These are phyloP conservation scores for Dendrocincla fuliginosa DNA, from an alignment of 2,797 vertebrate genomes.

Conservation along the genomic window DNA sequence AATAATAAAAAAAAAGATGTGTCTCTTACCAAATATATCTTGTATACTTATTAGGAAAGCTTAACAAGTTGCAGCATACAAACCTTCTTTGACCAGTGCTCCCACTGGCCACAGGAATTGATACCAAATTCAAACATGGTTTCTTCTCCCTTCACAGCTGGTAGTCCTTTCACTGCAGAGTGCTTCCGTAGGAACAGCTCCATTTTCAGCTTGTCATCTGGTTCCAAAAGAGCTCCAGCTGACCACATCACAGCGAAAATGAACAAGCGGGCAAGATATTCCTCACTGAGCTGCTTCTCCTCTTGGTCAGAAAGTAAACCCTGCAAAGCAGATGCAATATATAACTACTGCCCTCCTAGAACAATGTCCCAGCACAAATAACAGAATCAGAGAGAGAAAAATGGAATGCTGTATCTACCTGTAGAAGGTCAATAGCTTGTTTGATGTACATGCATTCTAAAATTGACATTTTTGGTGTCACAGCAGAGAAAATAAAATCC, in stretches of 20 bases:
- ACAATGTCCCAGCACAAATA: neutral
- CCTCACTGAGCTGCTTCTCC: conserved; percentile 74
- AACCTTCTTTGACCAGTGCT: conserved; percentile 85
- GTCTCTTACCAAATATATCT: neutral
- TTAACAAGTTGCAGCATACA: neutral
- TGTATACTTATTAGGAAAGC: neutral
- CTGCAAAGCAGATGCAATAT: conserved; percentile 56
- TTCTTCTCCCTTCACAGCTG: conserved; percentile 74
- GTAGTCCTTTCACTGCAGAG: conserved; percentile 77
- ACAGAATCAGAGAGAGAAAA: neutral
- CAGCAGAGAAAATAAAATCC: conserved; percentile 82
- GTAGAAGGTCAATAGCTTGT: conserved; percentile 85
- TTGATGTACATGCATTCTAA: conserved; percentile 89
- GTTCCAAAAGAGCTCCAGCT: conserved; percentile 83
- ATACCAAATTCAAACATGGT: conserved; percentile 85
- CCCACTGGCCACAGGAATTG: conserved; percentile 78
- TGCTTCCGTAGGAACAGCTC: conserved; percentile 79
- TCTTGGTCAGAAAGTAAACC: conserved; percentile 77
- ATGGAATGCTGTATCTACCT: conserved; percentile 67
- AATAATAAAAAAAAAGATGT: neutral
- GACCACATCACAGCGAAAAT: conserved; percentile 87
- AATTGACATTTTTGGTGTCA: conserved; percentile 84
- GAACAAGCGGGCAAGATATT: conserved; percentile 78
- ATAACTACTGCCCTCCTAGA: neutral
- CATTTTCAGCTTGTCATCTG: conserved; percentile 83